These are phyloP conservation scores for Poeciliopsis paucimaculata DNA, from an alignment of 2,797 vertebrate species.

Conservation along the genomic window DNA sequence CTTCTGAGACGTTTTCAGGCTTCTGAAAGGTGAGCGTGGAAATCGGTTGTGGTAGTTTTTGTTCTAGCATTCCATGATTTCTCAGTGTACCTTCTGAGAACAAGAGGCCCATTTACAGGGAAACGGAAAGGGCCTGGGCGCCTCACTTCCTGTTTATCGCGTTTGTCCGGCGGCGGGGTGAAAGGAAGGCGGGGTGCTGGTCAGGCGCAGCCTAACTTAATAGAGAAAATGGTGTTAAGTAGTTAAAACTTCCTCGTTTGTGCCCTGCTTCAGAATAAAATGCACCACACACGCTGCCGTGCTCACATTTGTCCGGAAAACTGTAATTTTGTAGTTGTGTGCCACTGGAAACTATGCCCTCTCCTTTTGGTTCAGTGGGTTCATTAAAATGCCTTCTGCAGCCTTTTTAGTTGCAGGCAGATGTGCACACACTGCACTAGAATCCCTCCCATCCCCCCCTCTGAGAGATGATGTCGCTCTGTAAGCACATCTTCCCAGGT, in stretches of 20 bases:
- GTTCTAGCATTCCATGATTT: conserved; percentile 20
- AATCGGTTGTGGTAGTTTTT: conserved; percentile 13
- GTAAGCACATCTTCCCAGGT: conserved; percentile 45
- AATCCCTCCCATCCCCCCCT: conserved; percentile 4
- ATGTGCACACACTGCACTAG: conserved; percentile 32
- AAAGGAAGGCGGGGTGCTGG: conserved; percentile 29
- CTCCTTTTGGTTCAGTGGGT: conserved; percentile 62
- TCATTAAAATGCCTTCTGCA: neutral
- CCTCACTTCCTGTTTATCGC: conserved; percentile 75
- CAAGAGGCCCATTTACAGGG: conserved; percentile 64
- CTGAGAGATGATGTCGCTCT: conserved; percentile 45
- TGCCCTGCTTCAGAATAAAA: conserved; percentile 6
- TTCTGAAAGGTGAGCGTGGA: conserved; percentile 32
- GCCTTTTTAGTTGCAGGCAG: conserved; percentile 31
- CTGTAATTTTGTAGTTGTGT: conserved; percentile 58
- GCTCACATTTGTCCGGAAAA: conserved; percentile 28
- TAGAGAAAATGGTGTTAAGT: conserved; percentile 33
- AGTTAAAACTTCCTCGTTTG: conserved; percentile 21
- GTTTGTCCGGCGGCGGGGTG: conserved; percentile 54
- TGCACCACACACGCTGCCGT: neutral
- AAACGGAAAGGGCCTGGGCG: conserved; percentile 72
- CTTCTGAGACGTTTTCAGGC: conserved; percentile 17
- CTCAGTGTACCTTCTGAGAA: conserved; percentile 53
- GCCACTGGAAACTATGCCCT: conserved; percentile 48
- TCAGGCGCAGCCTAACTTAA: conserved; percentile 52